These are phyloP conservation scores for Pipistrellus nathusii DNA, from an alignment of 2,797 vertebrate species.

Conservation along the genomic window DNA sequence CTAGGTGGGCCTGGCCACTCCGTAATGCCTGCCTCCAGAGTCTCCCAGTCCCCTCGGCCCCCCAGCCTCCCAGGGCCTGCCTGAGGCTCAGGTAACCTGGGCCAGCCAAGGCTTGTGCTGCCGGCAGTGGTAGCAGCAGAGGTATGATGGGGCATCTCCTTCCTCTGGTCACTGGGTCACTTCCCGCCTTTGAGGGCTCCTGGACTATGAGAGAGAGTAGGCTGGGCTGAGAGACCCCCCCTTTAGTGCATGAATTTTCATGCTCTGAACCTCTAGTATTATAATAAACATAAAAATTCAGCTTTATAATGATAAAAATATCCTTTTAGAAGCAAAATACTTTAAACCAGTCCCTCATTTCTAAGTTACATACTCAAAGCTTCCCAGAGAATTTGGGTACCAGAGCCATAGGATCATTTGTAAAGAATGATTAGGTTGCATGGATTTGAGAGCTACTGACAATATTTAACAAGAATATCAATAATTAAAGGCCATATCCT, in stretches of 20 bases:
- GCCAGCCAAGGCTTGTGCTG: no score
- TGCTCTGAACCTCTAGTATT: neutral
- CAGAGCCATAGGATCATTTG: neutral
- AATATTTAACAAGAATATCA: neutral
- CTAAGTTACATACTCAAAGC: neutral
- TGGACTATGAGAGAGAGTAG: no score
- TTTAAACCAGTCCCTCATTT: neutral
- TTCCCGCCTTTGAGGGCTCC: no score
- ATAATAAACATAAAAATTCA: neutral
- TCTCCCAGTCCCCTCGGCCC: no score
- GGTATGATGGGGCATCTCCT: no score
- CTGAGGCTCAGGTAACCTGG: no score
- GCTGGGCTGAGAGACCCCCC: no score
- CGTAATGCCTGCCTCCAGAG: accelerated
- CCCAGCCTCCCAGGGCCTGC: no score
- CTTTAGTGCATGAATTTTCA: no score
- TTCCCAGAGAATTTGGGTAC: neutral
- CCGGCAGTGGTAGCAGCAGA: no score
- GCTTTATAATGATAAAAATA: neutral
- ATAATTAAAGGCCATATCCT: neutral
- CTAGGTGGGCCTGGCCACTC: no score
- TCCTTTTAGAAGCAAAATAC: neutral
- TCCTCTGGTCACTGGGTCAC: no score
- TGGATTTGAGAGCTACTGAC: neutral
- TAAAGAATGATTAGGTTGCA: neutral